These are phyloP conservation scores for Hemistola chrysoprasaria DNA, from an alignment of 2,888 invertebrate species.

Conservation along the genomic window DNA sequence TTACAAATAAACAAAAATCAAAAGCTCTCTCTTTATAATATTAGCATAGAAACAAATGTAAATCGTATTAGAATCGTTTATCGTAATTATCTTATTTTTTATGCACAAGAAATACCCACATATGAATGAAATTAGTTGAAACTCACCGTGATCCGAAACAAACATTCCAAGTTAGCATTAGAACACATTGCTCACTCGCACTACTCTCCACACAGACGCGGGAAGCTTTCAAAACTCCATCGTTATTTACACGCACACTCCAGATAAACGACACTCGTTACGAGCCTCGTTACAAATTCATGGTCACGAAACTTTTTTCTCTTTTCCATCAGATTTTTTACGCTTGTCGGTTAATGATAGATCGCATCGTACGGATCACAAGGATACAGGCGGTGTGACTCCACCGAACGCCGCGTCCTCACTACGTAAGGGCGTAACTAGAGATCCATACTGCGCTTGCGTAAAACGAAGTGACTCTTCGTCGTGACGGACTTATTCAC, in stretches of 20 bases:
- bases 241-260: conserved; percentile 29
- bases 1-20: no score
- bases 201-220: conserved; percentile 43
- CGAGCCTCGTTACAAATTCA: conserved; percentile 44
- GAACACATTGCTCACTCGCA: conserved; percentile 61
- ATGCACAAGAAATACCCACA: background rate
- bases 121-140: conserved; percentile 2
- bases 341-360: conserved; percentile 50
- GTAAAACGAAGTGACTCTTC: conserved; percentile 73
- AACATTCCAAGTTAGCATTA: conserved; percentile 59
- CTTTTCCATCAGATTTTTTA: conserved; percentile 40
- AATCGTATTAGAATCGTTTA: no score
- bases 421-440: conserved; percentile 73
- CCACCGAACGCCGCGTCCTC: conserved; percentile 51
- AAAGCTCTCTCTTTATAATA: no score
- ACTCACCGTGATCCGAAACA: conserved; percentile 62
- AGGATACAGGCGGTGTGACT: conserved; percentile 46
- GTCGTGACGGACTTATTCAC: conserved; percentile 74
- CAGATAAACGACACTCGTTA: conserved; percentile 30
- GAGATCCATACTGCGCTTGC: conserved; percentile 66
- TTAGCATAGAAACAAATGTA: no score
- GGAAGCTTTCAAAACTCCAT: conserved; percentile 37
- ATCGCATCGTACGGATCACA: conserved; percentile 42
- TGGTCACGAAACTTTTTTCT: conserved; percentile 51
- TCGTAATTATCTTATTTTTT: no score